Base-by-base conservation (phyloP, 2,113 vertebrate genomes). In the Thinocorus orbignyianus region DNA sequence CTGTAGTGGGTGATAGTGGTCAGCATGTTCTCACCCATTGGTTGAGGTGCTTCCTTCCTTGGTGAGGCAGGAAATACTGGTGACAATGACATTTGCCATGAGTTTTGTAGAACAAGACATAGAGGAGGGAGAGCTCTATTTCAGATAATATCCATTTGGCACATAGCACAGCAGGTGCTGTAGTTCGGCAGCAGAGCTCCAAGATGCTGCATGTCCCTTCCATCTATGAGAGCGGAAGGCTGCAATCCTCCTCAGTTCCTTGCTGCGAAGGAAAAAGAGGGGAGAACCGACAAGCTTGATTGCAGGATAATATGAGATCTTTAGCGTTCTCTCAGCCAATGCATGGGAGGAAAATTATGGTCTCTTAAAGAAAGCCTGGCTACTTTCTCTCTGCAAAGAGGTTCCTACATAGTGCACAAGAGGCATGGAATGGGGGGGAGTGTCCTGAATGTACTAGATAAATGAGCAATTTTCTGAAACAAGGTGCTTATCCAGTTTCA, bases 391-490 rank as follows among this genome's bases (percentile, higher is more conserved):
- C 37, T 91, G 52, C 48, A 25, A 44, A 76, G 77, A 71, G 15
- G 44, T 16, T 91, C 37, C 78, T 57, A 6, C 1, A 1, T 28
- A 7, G 24, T 24, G 28, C 66, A 57, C 41, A 44, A 52, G 73
- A 64, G 11, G 17, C 64, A 64, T 66, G 69, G 81, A 64, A 65
- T 35, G 25, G 80, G 41, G 49, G 28, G 76, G 41, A 46, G 8
- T 55, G 54, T 86, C 74, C 70, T 86, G 58, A 17, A 30, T 33
- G 61, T 49, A 23, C n/a, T 3, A 33, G 37, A 90, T 48, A 90
- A 90, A 94, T 35, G 58, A 94, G 54, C 37, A 51, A 62, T 93
- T 85, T 94, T 65, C 76, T 85, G 23, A 66, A 90, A 86, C 51
- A 66, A 90, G 81, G 65, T 89, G 52, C 62, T 92, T 80, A 78